These are phyloP conservation scores for Galagoides demidoff DNA, from an alignment of 2,797 vertebrate species.

Conservation along the genomic window DNA sequence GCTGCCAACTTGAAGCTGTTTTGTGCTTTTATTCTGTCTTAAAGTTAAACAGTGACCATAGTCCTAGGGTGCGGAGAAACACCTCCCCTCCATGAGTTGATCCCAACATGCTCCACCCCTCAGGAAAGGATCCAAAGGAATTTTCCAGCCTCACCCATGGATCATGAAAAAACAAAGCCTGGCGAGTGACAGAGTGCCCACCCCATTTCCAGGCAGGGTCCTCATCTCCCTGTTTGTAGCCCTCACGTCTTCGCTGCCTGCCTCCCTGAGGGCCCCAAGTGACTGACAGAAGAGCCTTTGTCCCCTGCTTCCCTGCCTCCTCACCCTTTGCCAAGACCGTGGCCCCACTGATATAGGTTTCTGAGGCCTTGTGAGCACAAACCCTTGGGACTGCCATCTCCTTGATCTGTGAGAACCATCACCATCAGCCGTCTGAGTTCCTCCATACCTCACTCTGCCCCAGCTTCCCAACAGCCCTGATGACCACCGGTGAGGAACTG, in stretches of 20 bases:
- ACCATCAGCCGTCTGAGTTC: background rate
- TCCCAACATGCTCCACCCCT: background rate
- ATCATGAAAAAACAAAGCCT: background rate
- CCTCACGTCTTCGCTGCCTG: background rate
- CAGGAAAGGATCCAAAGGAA: conserved; percentile 26
- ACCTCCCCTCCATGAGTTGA: background rate
- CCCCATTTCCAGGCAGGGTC: background rate
- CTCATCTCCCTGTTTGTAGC: background rate
- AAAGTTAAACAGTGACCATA: background rate
- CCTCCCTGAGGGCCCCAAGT: background rate
- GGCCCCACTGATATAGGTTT: background rate
- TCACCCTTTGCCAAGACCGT: background rate
- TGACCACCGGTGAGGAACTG: background rate
- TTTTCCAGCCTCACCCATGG: conserved; percentile 40
- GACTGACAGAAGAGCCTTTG: conserved; percentile 58
- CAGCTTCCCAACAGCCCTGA: background rate
- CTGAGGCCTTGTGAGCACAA: background rate
- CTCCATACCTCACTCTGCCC: background rate
- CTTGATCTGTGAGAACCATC: background rate
- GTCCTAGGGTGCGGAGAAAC: background rate
- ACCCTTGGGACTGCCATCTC: background rate
- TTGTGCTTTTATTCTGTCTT: conserved; percentile 34
- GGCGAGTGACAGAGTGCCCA: background rate
- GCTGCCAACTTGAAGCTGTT: background rate
- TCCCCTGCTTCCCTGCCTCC: background rate